Conservation (phyloP, 2,113 vertebrate species). For the Vicugna pacos region DNA sequence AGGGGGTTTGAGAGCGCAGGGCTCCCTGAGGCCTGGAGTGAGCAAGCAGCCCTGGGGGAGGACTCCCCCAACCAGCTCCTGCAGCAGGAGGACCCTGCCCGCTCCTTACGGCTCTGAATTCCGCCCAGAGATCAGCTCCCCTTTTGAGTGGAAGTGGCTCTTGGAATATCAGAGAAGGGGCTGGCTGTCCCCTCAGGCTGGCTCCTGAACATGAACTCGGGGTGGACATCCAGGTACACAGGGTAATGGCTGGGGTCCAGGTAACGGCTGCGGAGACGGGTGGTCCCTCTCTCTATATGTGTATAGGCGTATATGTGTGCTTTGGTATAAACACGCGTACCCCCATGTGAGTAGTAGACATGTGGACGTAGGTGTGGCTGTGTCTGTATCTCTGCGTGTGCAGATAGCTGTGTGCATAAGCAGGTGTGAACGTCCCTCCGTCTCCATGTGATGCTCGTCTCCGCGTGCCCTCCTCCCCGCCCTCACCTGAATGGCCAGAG, state of each 20-base stretch:
- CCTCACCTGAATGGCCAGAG: accelerated
- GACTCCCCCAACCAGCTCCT: background rate
- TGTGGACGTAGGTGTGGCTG: no score
- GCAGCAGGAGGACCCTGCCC: background rate
- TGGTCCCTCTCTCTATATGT: no score
- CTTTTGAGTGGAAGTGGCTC: background rate
- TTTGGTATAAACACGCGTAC: no score
- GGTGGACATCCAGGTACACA: background rate
- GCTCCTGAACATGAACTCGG: no score
- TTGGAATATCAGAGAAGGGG: background rate
- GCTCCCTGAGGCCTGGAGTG: no score
- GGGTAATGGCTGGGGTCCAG: background rate
- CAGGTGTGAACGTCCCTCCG: accelerated
- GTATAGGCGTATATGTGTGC: no score
- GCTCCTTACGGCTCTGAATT: background rate
- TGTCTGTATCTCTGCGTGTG: accelerated
- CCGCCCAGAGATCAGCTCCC: background rate
- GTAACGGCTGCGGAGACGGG: accelerated
- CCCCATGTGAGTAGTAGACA: no score
- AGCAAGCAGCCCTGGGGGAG: no score
- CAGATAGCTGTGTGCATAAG: background rate
- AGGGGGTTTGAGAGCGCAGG: background rate
- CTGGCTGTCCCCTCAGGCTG: background rate
- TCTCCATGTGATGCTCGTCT: accelerated
- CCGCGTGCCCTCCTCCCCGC: background rate